Conservation (phyloP, 2,888 invertebrate species). For the Flexamia atlantica region DNA sequence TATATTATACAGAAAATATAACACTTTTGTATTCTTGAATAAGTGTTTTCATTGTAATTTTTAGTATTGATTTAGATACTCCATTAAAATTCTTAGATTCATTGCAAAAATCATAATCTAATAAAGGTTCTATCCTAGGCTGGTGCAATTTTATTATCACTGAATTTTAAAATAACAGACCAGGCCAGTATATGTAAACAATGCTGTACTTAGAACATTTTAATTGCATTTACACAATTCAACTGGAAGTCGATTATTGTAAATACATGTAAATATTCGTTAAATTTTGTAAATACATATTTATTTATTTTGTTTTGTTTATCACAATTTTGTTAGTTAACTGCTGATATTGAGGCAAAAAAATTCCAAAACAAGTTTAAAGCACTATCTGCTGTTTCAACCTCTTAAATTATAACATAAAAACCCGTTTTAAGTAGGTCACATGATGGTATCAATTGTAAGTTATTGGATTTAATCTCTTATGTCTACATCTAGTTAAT, state of each 20-base stretch:
- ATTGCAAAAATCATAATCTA: not conserved
- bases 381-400: not conserved
- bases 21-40: not conserved
- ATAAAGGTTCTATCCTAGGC: not conserved
- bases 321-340: not conserved
- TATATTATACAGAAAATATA: conserved; percentile 35
- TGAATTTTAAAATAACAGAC: not conserved
- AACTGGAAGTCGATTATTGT: not conserved
- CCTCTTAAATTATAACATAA: not conserved
- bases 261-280: conserved; percentile 34
- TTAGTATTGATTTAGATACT: not conserved
- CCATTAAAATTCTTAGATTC: too few species aligned
- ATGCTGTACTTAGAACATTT: conserved; percentile 17
- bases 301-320: conserved; percentile 4
- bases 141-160: not conserved
- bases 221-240: conserved; percentile 11
- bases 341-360: not conserved
- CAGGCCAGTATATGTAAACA: not conserved
- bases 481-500: not conserved
- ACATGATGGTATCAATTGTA: not conserved
- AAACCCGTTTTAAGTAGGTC: not conserved
- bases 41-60: not conserved
- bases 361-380: not conserved
- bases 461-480: not conserved
- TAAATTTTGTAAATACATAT: conserved; percentile 34